Percentiles rank a stretch among this genome's conserved stretches.
phyloP scores from a whole-genome alignment of 2,113 vertebrate species.

The Urocolius indicus region DNA sequence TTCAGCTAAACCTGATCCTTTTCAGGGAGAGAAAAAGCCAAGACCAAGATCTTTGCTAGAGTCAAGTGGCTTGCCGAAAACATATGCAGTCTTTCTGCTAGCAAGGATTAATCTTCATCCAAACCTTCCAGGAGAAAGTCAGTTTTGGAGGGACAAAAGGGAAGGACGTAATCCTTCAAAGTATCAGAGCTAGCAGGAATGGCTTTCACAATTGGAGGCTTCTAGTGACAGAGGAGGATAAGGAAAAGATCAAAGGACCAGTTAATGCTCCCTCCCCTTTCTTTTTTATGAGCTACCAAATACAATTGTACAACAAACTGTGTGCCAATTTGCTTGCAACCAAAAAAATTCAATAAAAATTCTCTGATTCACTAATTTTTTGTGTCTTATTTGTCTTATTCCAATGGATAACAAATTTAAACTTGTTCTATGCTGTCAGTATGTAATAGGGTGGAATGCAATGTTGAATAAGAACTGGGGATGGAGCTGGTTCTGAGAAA shows the following conservation, averaged over 20 bases:
- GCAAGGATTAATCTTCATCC: background rate
- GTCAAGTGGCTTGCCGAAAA: background rate
- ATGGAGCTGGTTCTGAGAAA: background rate
- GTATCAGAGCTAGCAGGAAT: background rate
- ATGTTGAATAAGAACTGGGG: background rate
- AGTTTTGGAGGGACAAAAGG: slow-evolving; percentile 11
- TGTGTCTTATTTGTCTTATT: slow-evolving; percentile 42
- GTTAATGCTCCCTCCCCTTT: background rate
- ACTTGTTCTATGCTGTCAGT: background rate
- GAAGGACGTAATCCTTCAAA: slow-evolving; percentile 28
- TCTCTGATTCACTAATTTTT: background rate
- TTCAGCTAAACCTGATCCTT: background rate
- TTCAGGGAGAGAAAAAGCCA: background rate
- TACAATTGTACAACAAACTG: background rate
- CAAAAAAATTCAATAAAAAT: slow-evolving; percentile 5
- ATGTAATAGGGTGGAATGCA: background rate
- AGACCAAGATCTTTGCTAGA: slow-evolving; percentile 13
- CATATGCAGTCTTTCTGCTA: background rate
- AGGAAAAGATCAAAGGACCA: slow-evolving; percentile 43
- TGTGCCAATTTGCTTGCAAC: slow-evolving; percentile 20
- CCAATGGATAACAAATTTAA: slow-evolving; percentile 20
- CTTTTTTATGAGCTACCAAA: background rate
- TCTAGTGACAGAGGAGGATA: background rate
- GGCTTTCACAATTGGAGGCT: slow-evolving; percentile 20
- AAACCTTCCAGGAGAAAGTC: slow-evolving; percentile 25